Percentiles rank a stretch among this genome's conserved stretches.
phyloP scores from a whole-genome alignment of 1,140 invertebrate species.

The Drosophila nigromelanica region DNA sequence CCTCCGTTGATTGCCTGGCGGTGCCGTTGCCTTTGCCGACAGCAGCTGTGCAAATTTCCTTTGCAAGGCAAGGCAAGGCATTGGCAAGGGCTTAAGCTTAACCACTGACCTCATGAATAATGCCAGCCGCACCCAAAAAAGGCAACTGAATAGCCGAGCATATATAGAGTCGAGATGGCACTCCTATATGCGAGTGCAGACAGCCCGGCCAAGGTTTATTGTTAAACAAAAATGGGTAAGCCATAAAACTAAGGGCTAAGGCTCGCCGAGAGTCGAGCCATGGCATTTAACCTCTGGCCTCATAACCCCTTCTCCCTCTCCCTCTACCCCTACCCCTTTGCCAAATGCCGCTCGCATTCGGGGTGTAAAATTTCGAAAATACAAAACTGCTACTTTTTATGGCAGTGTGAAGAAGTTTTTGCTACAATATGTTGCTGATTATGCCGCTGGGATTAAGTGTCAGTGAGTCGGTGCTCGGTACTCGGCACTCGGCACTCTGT shows the following conservation, averaged over 20 bases:
- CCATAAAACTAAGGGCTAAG: constrained; percentile 54
- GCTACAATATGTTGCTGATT: constrained; percentile 82
- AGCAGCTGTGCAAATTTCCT: constrained; percentile 32
- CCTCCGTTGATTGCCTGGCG: constrained; percentile 16
- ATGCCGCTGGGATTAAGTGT: constrained; percentile 81
- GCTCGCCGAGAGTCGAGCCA: constrained; percentile 11
- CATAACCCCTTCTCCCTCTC: background rate
- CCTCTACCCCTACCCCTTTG: background rate
- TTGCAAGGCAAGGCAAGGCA: constrained; percentile 7
- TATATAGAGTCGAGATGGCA: constrained; percentile 34
- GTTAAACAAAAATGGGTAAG: constrained; percentile 78
- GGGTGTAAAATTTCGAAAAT: constrained; percentile 68
- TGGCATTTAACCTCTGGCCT: constrained; percentile 61
- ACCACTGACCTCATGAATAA: constrained; percentile 46
- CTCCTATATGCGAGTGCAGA: constrained; percentile 67
- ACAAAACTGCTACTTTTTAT: constrained; percentile 64
- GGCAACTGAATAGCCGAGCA: constrained; percentile 3
- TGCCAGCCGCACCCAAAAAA: constrained; percentile 41
- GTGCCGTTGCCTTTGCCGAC: too few species aligned
- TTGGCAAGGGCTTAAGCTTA: constrained; percentile 7
- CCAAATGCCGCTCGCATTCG: constrained; percentile 8
- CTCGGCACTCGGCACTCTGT: constrained; percentile 27
- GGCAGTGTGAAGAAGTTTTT: constrained; percentile 67
- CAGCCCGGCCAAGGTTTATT: constrained; percentile 60
- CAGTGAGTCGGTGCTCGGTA: constrained; percentile 46